These are phyloP conservation scores for Chymomyza caudatula DNA, from an alignment of 2,888 invertebrate genomes.

Conservation along the genomic window DNA sequence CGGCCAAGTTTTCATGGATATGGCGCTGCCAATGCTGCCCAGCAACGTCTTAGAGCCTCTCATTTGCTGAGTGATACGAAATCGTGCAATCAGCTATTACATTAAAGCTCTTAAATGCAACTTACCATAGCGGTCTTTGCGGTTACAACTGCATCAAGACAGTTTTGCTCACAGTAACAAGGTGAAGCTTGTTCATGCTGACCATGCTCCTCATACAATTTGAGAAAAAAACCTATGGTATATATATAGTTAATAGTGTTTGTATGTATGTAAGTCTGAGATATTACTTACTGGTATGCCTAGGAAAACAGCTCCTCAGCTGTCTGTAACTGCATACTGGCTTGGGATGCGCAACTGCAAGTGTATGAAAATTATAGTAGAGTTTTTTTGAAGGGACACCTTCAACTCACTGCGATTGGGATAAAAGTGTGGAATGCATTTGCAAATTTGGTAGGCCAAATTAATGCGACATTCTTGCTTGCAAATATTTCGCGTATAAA, in stretches of 20 bases:
- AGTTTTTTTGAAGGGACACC: too few species aligned
- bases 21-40: slow-evolving; percentile 59
- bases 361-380: neutral
- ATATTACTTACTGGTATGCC: slow-evolving; percentile 52
- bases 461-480: slow-evolving; percentile 76
- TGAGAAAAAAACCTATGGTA: slow-evolving; percentile 50
- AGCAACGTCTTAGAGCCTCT: slow-evolving; percentile 60
- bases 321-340: slow-evolving; percentile 69
- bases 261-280: neutral
- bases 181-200: slow-evolving; percentile 20
- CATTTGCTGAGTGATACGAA: slow-evolving; percentile 39
- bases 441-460: slow-evolving; percentile 71
- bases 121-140: slow-evolving; percentile 48
- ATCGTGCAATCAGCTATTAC: neutral
- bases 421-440: slow-evolving; percentile 78
- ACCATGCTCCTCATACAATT: slow-evolving; percentile 41
- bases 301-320: slow-evolving; percentile 67
- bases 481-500: slow-evolving; percentile 75
- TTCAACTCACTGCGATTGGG: slow-evolving; percentile 71
- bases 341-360: slow-evolving; percentile 64
- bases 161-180: slow-evolving; percentile 74
- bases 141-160: slow-evolving; percentile 67
- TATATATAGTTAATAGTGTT: neutral
- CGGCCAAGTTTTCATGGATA: slow-evolving; percentile 64
- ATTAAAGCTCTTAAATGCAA: neutral